phyloP scores from a whole-genome alignment of 2,888 invertebrate species.

The Dermolepida albohirtum region DNA sequence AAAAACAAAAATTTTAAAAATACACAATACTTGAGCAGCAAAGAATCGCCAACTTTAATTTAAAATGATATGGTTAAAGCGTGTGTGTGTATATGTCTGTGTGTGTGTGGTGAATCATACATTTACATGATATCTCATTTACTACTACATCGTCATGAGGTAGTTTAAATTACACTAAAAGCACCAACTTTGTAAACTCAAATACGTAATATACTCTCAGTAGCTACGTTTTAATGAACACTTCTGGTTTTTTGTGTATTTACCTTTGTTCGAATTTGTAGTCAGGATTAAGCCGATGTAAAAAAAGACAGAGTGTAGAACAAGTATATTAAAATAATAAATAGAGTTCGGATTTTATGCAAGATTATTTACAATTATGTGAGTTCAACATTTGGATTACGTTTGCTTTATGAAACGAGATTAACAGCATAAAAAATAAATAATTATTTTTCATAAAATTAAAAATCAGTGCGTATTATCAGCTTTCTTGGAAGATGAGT shows the following conservation, averaged over 20 bases:
- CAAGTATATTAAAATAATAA: slow-evolving; percentile 30
- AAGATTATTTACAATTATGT: not conserved
- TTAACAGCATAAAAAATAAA: too few species aligned
- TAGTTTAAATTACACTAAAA: slow-evolving; percentile 43
- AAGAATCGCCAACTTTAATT: too few species aligned
- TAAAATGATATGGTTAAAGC: too few species aligned
- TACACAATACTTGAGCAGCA: too few species aligned
- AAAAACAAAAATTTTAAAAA: too few species aligned
- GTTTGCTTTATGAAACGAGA: too few species aligned
- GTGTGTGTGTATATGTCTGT: too few species aligned
- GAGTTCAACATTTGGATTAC: too few species aligned
- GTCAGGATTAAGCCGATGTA: slow-evolving; percentile 52
- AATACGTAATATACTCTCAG: slow-evolving; percentile 26
- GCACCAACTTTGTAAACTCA: slow-evolving; percentile 36
- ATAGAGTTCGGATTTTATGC: not conserved
- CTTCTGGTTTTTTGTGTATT: slow-evolving; percentile 28
- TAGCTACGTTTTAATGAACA: slow-evolving; percentile 29
- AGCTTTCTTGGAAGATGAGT: too few species aligned
- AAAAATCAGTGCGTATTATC: too few species aligned
- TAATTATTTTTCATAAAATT: too few species aligned
- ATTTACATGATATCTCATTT: slow-evolving; percentile 11
- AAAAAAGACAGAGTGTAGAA: slow-evolving; percentile 34
- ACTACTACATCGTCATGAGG: slow-evolving; percentile 22
- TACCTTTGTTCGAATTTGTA: slow-evolving; percentile 49
- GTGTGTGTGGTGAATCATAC: not conserved